Conservation (phyloP, 2,113 vertebrate genomes). For the Willisornis vidua region DNA sequence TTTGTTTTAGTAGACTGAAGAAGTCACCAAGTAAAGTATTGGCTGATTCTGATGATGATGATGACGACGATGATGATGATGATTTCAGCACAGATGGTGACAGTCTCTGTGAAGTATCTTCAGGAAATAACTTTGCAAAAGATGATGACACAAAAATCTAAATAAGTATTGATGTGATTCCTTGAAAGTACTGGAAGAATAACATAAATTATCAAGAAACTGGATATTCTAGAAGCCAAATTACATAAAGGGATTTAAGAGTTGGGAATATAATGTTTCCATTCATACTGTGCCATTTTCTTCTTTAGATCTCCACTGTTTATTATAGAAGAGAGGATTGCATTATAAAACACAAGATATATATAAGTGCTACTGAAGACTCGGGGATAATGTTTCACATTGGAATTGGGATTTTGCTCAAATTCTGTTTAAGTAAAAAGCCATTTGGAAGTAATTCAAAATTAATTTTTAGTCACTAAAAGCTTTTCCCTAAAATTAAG, state of each 20-base stretch:
- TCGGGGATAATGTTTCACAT: not conserved
- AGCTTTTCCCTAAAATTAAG: constrained; percentile 1
- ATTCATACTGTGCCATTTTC: not conserved
- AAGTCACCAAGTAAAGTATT: constrained; percentile 82
- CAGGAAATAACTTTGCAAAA: constrained; percentile 82
- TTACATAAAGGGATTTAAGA: not conserved
- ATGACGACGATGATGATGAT: constrained; percentile 57
- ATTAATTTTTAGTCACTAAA: constrained; percentile 19
- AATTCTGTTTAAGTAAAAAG: constrained; percentile 10
- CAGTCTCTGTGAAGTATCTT: constrained; percentile 85
- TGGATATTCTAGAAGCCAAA: not conserved
- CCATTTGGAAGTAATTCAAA: not conserved
- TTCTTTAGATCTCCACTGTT: not conserved
- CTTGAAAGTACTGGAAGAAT: not conserved
- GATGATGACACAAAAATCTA: constrained; percentile 67
- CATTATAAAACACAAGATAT: not conserved
- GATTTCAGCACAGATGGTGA: constrained; percentile 90
- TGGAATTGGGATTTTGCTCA: constrained; percentile 8
- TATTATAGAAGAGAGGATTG: not conserved
- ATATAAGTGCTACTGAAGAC: not conserved
- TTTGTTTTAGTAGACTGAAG: constrained; percentile 83
- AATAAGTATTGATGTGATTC: constrained; percentile 10
- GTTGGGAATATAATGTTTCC: not conserved
- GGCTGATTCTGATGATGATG: constrained; percentile 81
- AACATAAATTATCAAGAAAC: not conserved